phyloP scores from a whole-genome alignment of 1,140 invertebrate species.

The Bombus waltoni region DNA sequence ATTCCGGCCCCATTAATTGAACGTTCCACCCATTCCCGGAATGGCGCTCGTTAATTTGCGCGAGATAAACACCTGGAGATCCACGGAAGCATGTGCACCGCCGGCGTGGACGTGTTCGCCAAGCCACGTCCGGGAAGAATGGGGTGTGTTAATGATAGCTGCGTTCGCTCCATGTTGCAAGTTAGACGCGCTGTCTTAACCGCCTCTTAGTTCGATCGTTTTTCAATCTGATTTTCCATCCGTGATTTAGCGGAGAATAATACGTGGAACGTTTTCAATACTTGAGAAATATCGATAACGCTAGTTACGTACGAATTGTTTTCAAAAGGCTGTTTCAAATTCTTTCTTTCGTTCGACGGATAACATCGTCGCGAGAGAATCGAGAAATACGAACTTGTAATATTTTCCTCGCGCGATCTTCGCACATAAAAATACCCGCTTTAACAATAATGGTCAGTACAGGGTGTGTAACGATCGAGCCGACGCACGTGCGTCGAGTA shows the following conservation, averaged over 20 bases:
- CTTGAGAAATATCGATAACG: too few relatives aligned
- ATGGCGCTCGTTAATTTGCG: conserved; percentile 37
- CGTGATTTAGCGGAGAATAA: too few relatives aligned
- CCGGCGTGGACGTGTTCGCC: conserved; percentile 22
- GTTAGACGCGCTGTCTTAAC: neutral
- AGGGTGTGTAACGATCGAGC: neutral
- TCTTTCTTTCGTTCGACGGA: neutral
- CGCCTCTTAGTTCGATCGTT: neutral
- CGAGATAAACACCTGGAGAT: conserved; percentile 35
- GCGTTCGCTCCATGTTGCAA: neutral
- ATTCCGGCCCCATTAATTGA: conserved; percentile 29
- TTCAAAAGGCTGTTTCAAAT: too few relatives aligned
- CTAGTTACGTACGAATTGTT: too few relatives aligned
- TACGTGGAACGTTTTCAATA: too few relatives aligned
- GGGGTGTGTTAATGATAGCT: conserved; percentile 24
- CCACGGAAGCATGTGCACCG: conserved; percentile 13
- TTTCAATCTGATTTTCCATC: neutral
- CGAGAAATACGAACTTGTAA: neutral
- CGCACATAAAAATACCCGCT: neutral
- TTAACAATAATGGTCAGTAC: neutral
- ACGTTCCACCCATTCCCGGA: conserved; percentile 28
- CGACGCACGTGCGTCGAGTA: conserved; percentile 63
- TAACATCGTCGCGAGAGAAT: neutral
- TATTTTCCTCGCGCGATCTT: neutral
- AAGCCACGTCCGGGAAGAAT: conserved; percentile 21